phyloP scores from a whole-genome alignment of 2,113 vertebrate species.

The Rhabdomys dilectus region DNA sequence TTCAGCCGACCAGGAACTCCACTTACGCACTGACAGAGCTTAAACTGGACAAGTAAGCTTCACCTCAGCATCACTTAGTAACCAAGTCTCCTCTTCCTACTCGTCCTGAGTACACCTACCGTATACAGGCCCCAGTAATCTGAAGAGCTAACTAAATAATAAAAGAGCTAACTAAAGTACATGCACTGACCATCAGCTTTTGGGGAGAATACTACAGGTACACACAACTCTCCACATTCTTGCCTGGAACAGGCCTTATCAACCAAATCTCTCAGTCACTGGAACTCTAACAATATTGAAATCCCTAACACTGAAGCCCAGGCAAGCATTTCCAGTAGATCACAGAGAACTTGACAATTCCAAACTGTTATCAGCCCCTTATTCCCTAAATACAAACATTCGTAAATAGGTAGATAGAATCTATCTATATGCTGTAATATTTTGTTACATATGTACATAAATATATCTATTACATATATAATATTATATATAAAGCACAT shows the following conservation, averaged over 20 bases:
- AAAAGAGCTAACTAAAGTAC: background rate
- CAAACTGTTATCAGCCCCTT: background rate
- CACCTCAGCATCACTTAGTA: background rate
- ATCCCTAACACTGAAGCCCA: background rate
- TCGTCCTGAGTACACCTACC: background rate
- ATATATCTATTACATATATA: no score
- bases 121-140: background rate
- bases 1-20: background rate
- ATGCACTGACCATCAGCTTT: background rate
- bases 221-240: background rate
- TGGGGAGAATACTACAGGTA: background rate
- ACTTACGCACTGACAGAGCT: background rate
- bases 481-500: background rate
- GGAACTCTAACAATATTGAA: background rate
- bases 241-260: background rate
- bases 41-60: background rate
- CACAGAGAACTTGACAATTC: background rate
- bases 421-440: no score
- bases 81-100: background rate
- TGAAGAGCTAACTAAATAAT: no score
- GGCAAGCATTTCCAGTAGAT: background rate
- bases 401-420: no score
- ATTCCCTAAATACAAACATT: background rate
- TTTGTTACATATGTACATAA: no score
- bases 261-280: background rate